A percentile compares a stretch with the other conserved stretches of the same genome.
Evolutionary conservation across 2,888 invertebrate genomes (phyloP).

Genomic region (Andrena dorsata): DNA sequence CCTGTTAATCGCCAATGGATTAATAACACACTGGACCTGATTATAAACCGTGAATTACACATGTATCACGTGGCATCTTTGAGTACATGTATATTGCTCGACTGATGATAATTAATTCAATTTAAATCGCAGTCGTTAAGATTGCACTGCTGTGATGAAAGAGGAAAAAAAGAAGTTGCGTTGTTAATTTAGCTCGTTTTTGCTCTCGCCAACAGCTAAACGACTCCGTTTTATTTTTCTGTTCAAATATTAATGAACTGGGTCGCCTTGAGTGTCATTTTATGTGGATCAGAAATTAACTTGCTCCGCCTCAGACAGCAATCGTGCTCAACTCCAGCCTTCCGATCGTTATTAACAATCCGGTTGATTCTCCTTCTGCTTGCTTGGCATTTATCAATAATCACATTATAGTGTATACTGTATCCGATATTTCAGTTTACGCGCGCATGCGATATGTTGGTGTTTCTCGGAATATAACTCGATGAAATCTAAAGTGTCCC

Average conservation of each 20-base stretch:
- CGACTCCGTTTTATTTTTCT: background rate
- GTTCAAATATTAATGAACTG: slow-evolving; percentile 9
- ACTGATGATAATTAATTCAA: background rate
- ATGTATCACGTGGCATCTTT: background rate
- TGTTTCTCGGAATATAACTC: background rate
- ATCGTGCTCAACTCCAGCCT: background rate
- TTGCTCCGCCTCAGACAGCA: background rate
- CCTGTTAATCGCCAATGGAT: background rate
- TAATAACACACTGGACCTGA: background rate
- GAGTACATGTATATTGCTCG: background rate
- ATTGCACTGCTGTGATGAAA: background rate
- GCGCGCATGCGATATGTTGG: background rate
- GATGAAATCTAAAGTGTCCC: background rate
- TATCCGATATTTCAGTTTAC: background rate
- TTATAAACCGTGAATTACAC: background rate
- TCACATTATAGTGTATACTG: background rate
- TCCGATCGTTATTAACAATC: background rate
- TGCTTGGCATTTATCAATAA: slow-evolving; percentile 6
- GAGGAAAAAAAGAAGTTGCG: background rate
- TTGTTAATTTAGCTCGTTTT: background rate
- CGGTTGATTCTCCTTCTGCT: background rate
- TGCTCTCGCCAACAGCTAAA: background rate
- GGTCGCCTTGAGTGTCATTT: slow-evolving; percentile 29
- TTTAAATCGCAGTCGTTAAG: background rate
- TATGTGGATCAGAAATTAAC: slow-evolving; percentile 17